phyloP scores from a whole-genome alignment of 2,888 invertebrate species.

The Buathra laborator region DNA sequence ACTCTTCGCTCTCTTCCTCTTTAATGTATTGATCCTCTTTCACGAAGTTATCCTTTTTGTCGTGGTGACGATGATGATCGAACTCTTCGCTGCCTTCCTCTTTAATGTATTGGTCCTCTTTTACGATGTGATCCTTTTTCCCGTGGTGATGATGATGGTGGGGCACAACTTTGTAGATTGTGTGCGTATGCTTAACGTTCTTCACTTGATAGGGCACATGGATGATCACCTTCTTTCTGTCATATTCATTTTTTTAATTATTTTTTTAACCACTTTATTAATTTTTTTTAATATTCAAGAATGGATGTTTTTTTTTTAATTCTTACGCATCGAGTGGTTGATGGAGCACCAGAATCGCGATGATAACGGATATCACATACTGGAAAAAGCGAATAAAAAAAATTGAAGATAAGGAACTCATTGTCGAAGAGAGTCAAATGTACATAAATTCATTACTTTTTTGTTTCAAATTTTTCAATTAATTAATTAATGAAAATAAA shows the following conservation, averaged over 20 bases:
- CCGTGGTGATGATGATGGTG: constrained; percentile 85
- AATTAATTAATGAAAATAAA: no score
- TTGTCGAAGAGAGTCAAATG: neutral
- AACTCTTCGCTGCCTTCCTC: constrained; percentile 11
- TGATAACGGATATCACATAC: constrained; percentile 60
- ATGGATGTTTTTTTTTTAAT: neutral
- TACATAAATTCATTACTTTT: neutral
- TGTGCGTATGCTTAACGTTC: constrained; percentile 90
- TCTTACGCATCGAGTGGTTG: constrained; percentile 63
- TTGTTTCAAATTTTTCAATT: neutral
- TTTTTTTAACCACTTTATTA: constrained; percentile 60
- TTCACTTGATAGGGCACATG: constrained; percentile 90
- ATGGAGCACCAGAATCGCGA: constrained; percentile 58
- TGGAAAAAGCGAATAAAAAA: constrained; percentile 49
- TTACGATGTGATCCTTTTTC: constrained; percentile 56
- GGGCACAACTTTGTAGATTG: constrained; percentile 90
- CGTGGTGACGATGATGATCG: constrained; percentile 84
- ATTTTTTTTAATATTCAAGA: neutral
- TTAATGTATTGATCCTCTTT: constrained; percentile 59
- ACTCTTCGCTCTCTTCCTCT: constrained; percentile 64
- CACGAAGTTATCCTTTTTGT: constrained; percentile 60
- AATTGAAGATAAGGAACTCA: neutral
- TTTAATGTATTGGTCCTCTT: constrained; percentile 59
- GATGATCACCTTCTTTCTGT: constrained; percentile 89
- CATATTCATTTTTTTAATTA: constrained; percentile 1